Percentiles rank a stretch among this genome's conserved stretches.
Conservation (phyloP, 2,113 vertebrate genomes). For the Hirundichthys speculiger region DNA sequence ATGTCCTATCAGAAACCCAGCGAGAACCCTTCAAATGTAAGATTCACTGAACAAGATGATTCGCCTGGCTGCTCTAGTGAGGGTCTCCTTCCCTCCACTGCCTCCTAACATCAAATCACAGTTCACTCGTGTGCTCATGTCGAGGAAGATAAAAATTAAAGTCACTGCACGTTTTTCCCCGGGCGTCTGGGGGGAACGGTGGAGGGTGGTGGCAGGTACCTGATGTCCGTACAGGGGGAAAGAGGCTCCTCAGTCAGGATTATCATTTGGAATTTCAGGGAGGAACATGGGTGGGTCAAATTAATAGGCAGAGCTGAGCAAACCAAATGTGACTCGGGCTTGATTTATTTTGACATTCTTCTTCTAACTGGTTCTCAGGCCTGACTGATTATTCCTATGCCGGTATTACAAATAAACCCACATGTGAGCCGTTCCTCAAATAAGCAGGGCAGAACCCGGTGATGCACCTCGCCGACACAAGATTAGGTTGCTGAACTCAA, state of each 20-base stretch:
- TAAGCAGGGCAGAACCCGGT: constrained; percentile 52
- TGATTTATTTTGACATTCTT: constrained; percentile 68
- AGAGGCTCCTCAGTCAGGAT: constrained; percentile 1
- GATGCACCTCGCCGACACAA: constrained; percentile 40
- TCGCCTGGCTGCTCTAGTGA: constrained; percentile 46
- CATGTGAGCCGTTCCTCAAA: constrained; percentile 49
- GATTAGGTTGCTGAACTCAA: constrained; percentile 58
- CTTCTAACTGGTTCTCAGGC: constrained; percentile 54
- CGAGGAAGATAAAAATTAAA: constrained; percentile 41
- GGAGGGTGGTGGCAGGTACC: background rate
- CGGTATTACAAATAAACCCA: constrained; percentile 67
- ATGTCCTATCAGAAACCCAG: constrained; percentile 40
- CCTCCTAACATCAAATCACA: constrained; percentile 41
- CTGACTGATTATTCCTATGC: constrained; percentile 48
- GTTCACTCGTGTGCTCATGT: constrained; percentile 23
- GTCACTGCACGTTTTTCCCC: constrained; percentile 5
- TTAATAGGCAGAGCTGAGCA: constrained; percentile 3
- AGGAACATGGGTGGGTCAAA: background rate
- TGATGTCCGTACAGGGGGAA: background rate
- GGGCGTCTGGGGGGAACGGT: constrained; percentile 2
- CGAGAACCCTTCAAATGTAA: constrained; percentile 37
- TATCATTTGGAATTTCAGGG: constrained; percentile 1
- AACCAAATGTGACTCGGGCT: constrained; percentile 26
- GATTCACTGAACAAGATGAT: constrained; percentile 25
- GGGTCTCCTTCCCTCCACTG: constrained; percentile 35